Evolutionary conservation across 2,888 invertebrate genomes (phyloP), one percentile per base, ranked within the genome.

Genomic region (Latrodectus elegans): DNA sequence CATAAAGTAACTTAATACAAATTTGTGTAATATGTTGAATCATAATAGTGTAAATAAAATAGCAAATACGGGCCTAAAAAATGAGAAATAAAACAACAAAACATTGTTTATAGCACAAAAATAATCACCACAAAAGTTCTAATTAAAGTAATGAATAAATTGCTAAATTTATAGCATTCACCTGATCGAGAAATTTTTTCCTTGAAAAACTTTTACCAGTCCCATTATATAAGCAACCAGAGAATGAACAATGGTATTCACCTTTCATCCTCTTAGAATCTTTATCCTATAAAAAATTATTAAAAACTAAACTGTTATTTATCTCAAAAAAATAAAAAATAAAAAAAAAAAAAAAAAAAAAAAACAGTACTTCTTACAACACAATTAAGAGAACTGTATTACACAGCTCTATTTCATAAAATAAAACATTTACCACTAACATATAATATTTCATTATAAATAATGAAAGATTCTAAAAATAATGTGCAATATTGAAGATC

Each of bases 181-280:
- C 89, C 77, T 89, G 87, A 83, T 82, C 82, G 12, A 89, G 71
- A 65, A 88, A 70, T 22, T 82, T 81, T 70, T 89, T 85, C 11
- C 70, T 75, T 38, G 88, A 84, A 77, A 89, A 89, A 72, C 73
- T 70, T 64, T 86, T 88, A 26, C 82, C 82, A n/a, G 88, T 86
- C 26, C 83, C 84, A 55, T 17, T 53, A 68, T 89, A 89, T 52
- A 85, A 22, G 65, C 89, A 89, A 14, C 85, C 88, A 65, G 77
- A 71, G 12, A 88, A 75, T 2, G 89, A 77, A 74, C 89, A 89
- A 68, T 89, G 88, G 70, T 79, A 64, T 55, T 53, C 71, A 22
- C 80, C 53, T 72, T 86, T 86, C 65, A 81, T 67, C 52, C 76
- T 81, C 22, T 86, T 86, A 51, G 22, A 52, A 71, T 52, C 70